A percentile compares a stretch with the other conserved stretches of the same genome.
phyloP scores from a whole-genome alignment of 2,888 invertebrate species.

The Zygaena filipendulae region DNA sequence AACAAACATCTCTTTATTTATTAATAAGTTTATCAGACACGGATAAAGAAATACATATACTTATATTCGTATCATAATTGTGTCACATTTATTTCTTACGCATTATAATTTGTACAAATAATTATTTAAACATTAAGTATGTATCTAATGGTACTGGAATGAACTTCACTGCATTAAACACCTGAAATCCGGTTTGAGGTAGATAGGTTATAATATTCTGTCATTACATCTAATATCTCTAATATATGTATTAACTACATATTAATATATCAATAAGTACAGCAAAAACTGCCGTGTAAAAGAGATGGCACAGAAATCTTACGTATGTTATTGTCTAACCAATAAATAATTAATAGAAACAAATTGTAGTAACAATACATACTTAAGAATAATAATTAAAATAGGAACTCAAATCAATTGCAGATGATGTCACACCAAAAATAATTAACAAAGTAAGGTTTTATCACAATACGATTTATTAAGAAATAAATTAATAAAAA shows the following conservation, averaged over 20 bases:
- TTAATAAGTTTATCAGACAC: slow-evolving; percentile 62
- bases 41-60: slow-evolving; percentile 60
- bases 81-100: slow-evolving; percentile 47
- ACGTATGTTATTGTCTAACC: background rate
- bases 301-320: slow-evolving; percentile 28
- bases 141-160: too few relatives aligned
- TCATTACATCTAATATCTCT: background rate
- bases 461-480: too few relatives aligned
- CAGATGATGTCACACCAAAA: too few relatives aligned
- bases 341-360: background rate
- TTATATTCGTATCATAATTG: slow-evolving; percentile 47
- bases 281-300: too few relatives aligned
- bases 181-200: slow-evolving; percentile 49
- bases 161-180: too few relatives aligned
- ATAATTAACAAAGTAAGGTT: too few relatives aligned
- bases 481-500: too few relatives aligned
- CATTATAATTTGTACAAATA: slow-evolving; percentile 49
- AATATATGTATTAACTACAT: too few relatives aligned
- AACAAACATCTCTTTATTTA: slow-evolving; percentile 66
- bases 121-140: slow-evolving; percentile 25
- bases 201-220: slow-evolving; percentile 23
- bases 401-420: slow-evolving; percentile 65
- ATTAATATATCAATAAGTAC: too few relatives aligned
- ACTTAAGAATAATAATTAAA: slow-evolving; percentile 39
- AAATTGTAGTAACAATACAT: slow-evolving; percentile 20